These are phyloP conservation scores for Otolemur garnettii DNA, from an alignment of 2,113 vertebrate species.

Conservation along the genomic window DNA sequence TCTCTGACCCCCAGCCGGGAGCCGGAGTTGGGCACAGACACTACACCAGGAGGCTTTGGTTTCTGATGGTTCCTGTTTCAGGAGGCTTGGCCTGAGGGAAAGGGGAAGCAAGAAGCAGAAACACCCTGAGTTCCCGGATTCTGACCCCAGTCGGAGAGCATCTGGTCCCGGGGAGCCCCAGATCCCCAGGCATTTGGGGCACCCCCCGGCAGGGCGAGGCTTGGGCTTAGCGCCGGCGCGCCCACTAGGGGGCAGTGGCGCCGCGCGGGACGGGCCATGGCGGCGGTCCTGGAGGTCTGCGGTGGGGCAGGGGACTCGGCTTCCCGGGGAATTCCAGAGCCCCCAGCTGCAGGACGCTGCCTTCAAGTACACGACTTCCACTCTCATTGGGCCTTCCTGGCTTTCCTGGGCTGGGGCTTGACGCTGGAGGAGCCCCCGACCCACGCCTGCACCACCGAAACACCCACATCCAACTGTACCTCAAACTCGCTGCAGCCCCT, in stretches of 20 bases:
- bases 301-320: not conserved
- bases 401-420: not conserved
- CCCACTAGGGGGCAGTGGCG: constrained; percentile 80
- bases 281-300: not conserved
- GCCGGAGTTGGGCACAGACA: not conserved
- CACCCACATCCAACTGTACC: not conserved
- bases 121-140: not conserved
- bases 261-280: accelerated
- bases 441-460: not conserved
- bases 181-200: accelerated
- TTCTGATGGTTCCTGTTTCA: not conserved
- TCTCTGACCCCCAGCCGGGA: not conserved
- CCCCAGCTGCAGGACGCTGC: not conserved
- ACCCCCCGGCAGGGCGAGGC: not conserved
- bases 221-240: not conserved
- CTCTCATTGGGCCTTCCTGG: not conserved
- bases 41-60: not conserved
- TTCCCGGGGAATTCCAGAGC: not conserved
- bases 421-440: not conserved
- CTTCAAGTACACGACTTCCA: not conserved
- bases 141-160: not conserved
- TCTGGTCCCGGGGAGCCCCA: not conserved
- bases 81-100: not conserved
- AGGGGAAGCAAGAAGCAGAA: not conserved
- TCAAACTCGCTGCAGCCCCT: not conserved